These are phyloP conservation scores for Spea hammondii DNA, from an alignment of 2,797 vertebrate species.

Conservation along the genomic window DNA sequence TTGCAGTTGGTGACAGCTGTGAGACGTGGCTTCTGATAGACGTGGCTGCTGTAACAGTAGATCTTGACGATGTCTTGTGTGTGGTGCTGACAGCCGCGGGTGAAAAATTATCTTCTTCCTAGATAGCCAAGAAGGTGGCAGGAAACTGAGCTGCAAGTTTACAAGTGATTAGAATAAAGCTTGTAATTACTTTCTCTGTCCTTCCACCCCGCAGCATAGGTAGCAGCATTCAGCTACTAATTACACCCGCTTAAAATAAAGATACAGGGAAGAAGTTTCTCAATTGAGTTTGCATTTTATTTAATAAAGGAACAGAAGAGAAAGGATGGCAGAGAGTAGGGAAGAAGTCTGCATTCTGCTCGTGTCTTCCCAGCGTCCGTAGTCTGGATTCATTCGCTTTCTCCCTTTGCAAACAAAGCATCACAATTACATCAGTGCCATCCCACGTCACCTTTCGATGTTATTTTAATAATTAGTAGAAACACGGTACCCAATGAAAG, in stretches of 20 bases:
- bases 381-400: background rate
- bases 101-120: background rate
- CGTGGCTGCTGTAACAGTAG: slow-evolving; percentile 13
- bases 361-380: background rate
- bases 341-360: slow-evolving; percentile 9
- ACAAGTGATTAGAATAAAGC: slow-evolving; percentile 1
- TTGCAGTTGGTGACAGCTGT: slow-evolving; percentile 25
- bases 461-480: too few relatives aligned
- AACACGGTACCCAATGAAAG: too few relatives aligned
- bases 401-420: slow-evolving; percentile 20
- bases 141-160: background rate
- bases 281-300: background rate
- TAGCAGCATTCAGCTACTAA: too few relatives aligned
- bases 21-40: background rate
- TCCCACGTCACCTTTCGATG: too few relatives aligned
- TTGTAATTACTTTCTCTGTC: background rate
- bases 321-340: too few relatives aligned
- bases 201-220: too few relatives aligned
- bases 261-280: background rate
- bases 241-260: too few relatives aligned
- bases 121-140: background rate
- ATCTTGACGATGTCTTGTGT: background rate
- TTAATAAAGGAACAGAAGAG: background rate
- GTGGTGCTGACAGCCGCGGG: background rate
- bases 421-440: background rate